These are phyloP conservation scores for Spea hammondii DNA, from an alignment of 2,797 vertebrate genomes.

Conservation along the genomic window DNA sequence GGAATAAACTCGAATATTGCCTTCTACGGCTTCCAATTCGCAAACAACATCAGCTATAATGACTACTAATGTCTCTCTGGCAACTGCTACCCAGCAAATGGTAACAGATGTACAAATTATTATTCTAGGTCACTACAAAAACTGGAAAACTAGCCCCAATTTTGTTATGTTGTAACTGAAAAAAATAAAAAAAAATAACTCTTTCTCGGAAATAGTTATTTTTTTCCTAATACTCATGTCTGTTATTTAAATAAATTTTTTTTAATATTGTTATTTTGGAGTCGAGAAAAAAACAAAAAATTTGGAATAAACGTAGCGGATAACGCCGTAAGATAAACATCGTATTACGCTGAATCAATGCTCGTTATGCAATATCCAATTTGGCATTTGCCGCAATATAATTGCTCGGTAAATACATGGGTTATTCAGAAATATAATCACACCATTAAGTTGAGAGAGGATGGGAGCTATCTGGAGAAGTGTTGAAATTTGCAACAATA, in stretches of 20 bases:
- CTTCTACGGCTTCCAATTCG: constrained; percentile 1
- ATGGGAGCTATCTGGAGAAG: neutral
- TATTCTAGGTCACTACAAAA: constrained; percentile 22
- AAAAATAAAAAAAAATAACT: neutral
- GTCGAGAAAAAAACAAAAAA: neutral
- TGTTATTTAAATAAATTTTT: too few species aligned
- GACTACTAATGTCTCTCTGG: constrained; percentile 15
- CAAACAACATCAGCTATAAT: constrained; percentile 26
- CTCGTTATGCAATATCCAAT: neutral
- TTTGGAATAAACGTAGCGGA: neutral
- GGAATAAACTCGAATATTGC: neutral
- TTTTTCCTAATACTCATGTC: too few species aligned
- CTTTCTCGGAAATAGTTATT: too few species aligned
- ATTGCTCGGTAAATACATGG: neutral
- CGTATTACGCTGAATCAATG: neutral
- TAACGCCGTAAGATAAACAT: neutral
- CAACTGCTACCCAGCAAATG: constrained; percentile 3
- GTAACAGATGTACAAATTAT: constrained; percentile 42
- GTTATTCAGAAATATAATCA: neutral
- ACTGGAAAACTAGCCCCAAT: constrained; percentile 2
- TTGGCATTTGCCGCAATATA: neutral
- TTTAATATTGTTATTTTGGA: neutral
- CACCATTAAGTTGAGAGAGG: neutral
- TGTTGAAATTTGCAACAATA: neutral
- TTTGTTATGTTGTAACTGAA: constrained; percentile 2